Evolutionary conservation across 2,113 vertebrate species (phyloP), one percentile per base, ranked within the genome.

Genomic region (Electrona antarctica): DNA sequence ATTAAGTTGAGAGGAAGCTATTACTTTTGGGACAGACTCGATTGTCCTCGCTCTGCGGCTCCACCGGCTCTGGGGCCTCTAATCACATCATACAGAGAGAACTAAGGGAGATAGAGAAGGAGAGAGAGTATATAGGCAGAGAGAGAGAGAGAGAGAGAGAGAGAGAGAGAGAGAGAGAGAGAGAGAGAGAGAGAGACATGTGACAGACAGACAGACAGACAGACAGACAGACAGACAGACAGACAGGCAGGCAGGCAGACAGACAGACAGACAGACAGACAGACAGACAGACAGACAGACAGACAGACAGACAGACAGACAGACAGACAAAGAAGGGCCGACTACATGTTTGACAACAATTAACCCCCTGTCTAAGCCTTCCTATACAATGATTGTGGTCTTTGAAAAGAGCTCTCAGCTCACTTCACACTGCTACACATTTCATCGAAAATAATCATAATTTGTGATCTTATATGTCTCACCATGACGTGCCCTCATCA

Each of bases 21-120:
- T 88, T 88, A 89, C 82, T 85, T 87, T 84, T 85, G 77, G 81
- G 84, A 84, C 74, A 49, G 69, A 76, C 74, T 86, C 15, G 60
- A 87, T 85, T 83, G 84, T 82, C 82, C 76, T 87, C 51, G 55
- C 74, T 82, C 82, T 73, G 71, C 67, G 71, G 77, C 81, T 77
- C 70, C 74, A 29, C 59, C 68, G 71, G 71, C 75, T 79, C 64
- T 69, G 75, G 78, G 78, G 33, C 74, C 54, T 73, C 79, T 81
- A 79, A 85, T 84, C 81, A 83, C 73, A 81, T 76, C 75, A 81
- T 9, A 57, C 51, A 47, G 11, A 55, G 50, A 41, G 33, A 58
- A 71, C 48, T 33, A 28, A 46, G 49, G 15, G 56, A n/a, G 56
- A 50, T 55, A 13, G 67, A 49, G 47, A 47, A 4, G 28, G 64